phyloP scores from a whole-genome alignment of 2,888 invertebrate species.

The Nymphalis c-album region DNA sequence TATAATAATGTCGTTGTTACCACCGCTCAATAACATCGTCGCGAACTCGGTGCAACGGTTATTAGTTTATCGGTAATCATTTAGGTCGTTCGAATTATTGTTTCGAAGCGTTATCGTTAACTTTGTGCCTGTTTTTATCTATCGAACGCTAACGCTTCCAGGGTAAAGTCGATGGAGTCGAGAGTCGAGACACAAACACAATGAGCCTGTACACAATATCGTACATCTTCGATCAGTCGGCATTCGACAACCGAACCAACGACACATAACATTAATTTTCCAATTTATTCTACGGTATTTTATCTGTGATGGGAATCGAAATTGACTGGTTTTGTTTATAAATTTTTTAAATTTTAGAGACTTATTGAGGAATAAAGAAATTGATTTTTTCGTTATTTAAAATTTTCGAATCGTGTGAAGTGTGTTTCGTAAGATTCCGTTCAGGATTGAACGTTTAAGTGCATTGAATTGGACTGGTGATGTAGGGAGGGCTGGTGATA shows the following conservation, averaged over 20 bases:
- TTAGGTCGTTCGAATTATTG: constrained; percentile 68
- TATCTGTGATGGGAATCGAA: constrained; percentile 21
- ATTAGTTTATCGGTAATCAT: constrained; percentile 58
- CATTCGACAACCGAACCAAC: constrained; percentile 29
- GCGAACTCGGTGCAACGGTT: constrained; percentile 43
- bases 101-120: constrained; percentile 41
- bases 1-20: constrained; percentile 19
- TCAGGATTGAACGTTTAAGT: constrained; percentile 54
- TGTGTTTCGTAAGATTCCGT: constrained; percentile 14
- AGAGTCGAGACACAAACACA: constrained; percentile 22
- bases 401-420: constrained; percentile 37
- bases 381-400: constrained; percentile 20
- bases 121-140: constrained; percentile 30
- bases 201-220: constrained; percentile 39
- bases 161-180: constrained; percentile 31
- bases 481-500: constrained; percentile 56
- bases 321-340: constrained; percentile 18
- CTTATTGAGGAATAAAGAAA: neutral
- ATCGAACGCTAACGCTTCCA: constrained; percentile 31
- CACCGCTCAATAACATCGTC: constrained; percentile 25
- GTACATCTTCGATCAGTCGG: constrained; percentile 38
- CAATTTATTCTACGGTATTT: neutral
- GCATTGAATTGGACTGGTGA: constrained; percentile 65
- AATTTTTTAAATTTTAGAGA: constrained; percentile 6
- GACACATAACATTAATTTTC: constrained; percentile 25